Conservation (phyloP, 2,888 invertebrate species). For the Calliopum simillimum region DNA sequence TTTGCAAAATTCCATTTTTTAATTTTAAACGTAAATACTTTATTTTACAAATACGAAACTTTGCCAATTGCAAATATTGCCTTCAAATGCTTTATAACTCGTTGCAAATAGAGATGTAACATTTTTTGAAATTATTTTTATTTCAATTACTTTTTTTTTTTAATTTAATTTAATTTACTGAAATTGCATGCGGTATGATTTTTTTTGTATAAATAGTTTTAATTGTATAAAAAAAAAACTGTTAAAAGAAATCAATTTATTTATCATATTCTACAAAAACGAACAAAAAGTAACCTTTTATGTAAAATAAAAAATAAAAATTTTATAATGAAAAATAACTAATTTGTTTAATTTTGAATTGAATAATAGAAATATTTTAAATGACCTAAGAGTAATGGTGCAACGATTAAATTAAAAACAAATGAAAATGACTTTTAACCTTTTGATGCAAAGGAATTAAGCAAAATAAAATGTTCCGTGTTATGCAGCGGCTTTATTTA, state of each 20-base stretch:
- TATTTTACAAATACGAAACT: too few species aligned
- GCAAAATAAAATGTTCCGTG: too few species aligned
- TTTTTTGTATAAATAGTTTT: too few species aligned
- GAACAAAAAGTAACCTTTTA: conserved; percentile 43
- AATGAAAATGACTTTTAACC: too few species aligned
- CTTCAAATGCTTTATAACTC: neutral
- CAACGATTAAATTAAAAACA: too few species aligned
- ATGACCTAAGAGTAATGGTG: too few species aligned
- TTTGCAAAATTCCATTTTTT: too few species aligned
- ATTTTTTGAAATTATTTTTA: neutral
- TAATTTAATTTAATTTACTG: neutral
- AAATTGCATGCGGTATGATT: conserved; percentile 21
- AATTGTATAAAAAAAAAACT: conserved; percentile 22
- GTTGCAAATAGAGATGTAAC: neutral
- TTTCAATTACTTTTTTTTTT: neutral
- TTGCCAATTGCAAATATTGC: conserved; percentile 24
- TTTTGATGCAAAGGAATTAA: too few species aligned
- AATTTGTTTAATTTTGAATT: neutral
- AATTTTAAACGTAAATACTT: too few species aligned
- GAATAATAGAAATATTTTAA: too few species aligned
- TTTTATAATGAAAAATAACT: conserved; percentile 30
- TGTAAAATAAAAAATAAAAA: conserved; percentile 42
- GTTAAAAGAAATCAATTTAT: conserved; percentile 12
- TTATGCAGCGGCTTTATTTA: too few species aligned
- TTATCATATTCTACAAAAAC: conserved; percentile 2